Evolutionary conservation across 2,797 vertebrate species (phyloP).

Genomic region (Esox masquinongy): DNA sequence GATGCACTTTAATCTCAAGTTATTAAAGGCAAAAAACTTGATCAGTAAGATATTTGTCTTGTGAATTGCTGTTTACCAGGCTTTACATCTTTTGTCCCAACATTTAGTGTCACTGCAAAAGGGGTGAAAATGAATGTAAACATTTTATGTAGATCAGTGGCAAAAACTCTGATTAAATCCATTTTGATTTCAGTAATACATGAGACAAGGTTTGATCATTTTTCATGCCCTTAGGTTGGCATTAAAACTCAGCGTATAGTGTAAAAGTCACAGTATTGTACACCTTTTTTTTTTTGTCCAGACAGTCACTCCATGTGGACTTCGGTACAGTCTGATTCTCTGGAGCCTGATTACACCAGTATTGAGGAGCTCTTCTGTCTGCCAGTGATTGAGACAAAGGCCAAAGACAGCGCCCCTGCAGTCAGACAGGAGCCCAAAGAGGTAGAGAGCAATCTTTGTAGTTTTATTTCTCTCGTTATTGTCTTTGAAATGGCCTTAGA

Average conservation of each 20-base stretch:
- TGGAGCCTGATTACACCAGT: constrained; percentile 84
- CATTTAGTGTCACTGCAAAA: too few species aligned
- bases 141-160: too few species aligned
- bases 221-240: not conserved
- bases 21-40: too few species aligned
- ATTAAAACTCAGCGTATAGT: not conserved
- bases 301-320: constrained; percentile 84
- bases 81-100: too few species aligned
- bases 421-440: constrained; percentile 79
- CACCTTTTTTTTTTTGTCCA: constrained; percentile 38
- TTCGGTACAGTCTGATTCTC: constrained; percentile 30
- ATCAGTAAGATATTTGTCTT: too few species aligned
- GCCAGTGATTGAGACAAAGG: constrained; percentile 75
- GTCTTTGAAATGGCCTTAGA: not conserved
- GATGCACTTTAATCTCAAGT: too few species aligned
- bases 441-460: constrained; percentile 54
- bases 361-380: constrained; percentile 87
- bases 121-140: too few species aligned
- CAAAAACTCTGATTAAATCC: too few species aligned
- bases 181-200: too few species aligned
- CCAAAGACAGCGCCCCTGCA: constrained; percentile 47
- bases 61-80: too few species aligned
- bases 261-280: not conserved
- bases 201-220: too few species aligned
- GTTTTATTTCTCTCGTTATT: not conserved